Conservation (phyloP, 2,888 invertebrate species). For the Steinernema scapterisci region DNA sequence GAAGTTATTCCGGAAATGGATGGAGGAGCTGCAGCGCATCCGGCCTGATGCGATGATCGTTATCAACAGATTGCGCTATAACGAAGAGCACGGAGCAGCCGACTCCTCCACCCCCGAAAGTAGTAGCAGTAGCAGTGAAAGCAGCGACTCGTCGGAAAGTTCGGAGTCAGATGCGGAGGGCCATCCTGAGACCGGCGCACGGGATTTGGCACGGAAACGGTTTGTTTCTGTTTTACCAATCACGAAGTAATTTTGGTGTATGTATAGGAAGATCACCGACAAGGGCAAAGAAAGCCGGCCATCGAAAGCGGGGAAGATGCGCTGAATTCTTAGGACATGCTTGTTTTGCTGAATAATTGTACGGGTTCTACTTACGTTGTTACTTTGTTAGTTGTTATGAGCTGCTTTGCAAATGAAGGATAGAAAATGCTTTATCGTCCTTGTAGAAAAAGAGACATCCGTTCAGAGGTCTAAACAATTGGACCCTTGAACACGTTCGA, state of each 20-base stretch:
- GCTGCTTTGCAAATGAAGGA: too few species aligned
- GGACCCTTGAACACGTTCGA: neutral
- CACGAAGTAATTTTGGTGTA: too few species aligned
- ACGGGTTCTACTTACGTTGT: too few species aligned
- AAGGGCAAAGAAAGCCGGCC: too few species aligned
- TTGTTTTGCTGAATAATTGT: too few species aligned
- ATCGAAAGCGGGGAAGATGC: too few species aligned
- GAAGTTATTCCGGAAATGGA: slow-evolving; percentile 91
- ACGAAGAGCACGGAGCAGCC: neutral
- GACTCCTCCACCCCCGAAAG: neutral
- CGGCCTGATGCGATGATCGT: slow-evolving; percentile 40
- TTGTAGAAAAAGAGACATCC: neutral
- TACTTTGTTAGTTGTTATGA: too few species aligned
- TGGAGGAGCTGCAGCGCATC: slow-evolving; percentile 33
- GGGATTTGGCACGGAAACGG: neutral
- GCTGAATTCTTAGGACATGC: too few species aligned
- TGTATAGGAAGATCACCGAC: too few species aligned
- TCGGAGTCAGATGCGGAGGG: slow-evolving; percentile 30
- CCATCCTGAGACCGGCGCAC: too few species aligned
- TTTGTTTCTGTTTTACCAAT: too few species aligned
- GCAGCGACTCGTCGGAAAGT: slow-evolving; percentile 32
- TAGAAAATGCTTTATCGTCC: neutral
- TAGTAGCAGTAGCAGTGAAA: neutral
- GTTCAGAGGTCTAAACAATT: neutral
- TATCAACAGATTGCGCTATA: slow-evolving; percentile 15